Evolutionary conservation across 2,113 vertebrate genomes (phyloP).

Genomic region (Sarotherodon lohbergeri): DNA sequence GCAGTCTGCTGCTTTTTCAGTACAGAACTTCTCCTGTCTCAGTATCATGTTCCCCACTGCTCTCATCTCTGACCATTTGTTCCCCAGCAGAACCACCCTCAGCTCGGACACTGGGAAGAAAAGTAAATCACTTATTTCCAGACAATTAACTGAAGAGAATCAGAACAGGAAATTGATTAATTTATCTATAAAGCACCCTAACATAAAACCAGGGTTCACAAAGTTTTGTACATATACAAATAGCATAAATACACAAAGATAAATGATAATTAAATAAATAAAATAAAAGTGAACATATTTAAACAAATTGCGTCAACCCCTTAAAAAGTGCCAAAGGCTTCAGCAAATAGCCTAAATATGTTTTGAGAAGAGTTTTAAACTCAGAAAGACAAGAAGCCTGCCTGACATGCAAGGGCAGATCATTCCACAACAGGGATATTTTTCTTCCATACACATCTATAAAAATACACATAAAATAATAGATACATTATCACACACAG

Average conservation of each 20-base stretch:
- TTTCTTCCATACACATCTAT: not conserved
- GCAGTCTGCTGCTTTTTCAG: accelerated
- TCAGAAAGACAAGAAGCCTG: not conserved
- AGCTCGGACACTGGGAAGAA: not conserved
- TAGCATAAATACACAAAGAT: accelerated
- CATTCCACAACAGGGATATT: not conserved
- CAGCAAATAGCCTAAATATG: too few relatives aligned
- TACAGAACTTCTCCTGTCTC: accelerated
- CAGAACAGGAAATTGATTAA: accelerated
- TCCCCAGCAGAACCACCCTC: not conserved
- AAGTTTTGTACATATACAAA: not conserved
- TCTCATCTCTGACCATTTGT: not conserved
- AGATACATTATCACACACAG: not conserved
- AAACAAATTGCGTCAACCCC: too few relatives aligned
- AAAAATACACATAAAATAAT: accelerated
- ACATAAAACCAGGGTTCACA: not conserved
- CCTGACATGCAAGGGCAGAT: not conserved
- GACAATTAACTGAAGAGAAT: not conserved
- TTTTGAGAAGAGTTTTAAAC: accelerated
- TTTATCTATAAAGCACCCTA: accelerated
- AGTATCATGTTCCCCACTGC: accelerated
- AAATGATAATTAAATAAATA: not conserved
- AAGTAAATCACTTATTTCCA: not conserved
- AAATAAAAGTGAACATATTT: too few relatives aligned
- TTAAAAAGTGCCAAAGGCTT: too few relatives aligned